Percentiles rank a stretch among this genome's conserved stretches.
phyloP scores from a whole-genome alignment of 2,113 vertebrate species.

The Nannobrachium achirus region DNA sequence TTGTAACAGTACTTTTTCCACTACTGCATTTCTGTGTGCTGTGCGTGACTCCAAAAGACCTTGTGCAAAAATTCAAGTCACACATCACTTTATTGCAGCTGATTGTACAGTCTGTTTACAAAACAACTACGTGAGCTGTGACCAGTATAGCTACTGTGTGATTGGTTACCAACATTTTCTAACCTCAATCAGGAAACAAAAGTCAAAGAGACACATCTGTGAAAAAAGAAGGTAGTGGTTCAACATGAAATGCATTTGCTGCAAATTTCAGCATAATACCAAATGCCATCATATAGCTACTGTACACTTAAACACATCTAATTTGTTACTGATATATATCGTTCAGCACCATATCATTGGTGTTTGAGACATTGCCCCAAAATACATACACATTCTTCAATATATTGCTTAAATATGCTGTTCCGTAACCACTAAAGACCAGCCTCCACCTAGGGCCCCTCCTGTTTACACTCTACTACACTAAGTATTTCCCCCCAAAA shows the following conservation, averaged over 20 bases:
- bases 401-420: constrained; percentile 26
- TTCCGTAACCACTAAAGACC: constrained; percentile 9
- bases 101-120: constrained; percentile 46
- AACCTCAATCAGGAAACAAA: constrained; percentile 43
- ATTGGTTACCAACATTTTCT: constrained; percentile 60
- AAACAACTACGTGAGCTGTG: constrained; percentile 26
- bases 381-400: constrained; percentile 16
- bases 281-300: background rate
- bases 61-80: constrained; percentile 34
- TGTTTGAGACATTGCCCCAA: constrained; percentile 26
- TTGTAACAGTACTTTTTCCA: no score
- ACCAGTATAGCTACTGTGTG: constrained; percentile 24
- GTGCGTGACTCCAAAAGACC: constrained; percentile 34
- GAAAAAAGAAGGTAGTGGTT: constrained; percentile 24
- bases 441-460: no score
- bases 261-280: constrained; percentile 21
- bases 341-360: constrained; percentile 18
- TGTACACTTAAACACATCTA: no score
- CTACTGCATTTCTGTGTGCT: background rate
- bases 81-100: constrained; percentile 63
- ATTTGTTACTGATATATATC: background rate
- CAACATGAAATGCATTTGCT: constrained; percentile 24
- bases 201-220: constrained; percentile 34
- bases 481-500: background rate
- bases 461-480: no score